A percentile compares a stretch with the other conserved stretches of the same genome.
Conservation (phyloP, 2,888 invertebrate species). For the Netelia fuscicornis region DNA sequence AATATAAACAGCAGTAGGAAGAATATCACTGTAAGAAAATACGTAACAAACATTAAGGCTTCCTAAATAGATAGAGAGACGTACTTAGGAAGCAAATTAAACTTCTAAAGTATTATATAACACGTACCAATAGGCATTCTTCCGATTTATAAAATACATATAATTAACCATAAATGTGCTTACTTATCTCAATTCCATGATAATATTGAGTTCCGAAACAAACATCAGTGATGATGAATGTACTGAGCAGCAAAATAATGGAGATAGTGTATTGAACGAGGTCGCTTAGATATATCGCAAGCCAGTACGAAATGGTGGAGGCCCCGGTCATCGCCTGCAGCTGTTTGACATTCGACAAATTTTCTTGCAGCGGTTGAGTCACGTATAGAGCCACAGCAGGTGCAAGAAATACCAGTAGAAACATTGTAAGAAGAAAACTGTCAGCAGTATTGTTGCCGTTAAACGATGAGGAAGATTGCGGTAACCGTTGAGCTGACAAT, state of each 20-base stretch:
- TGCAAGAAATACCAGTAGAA: conserved; percentile 75
- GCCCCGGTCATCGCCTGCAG: conserved; percentile 90
- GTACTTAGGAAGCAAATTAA: conserved; percentile 15
- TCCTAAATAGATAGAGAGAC: not conserved
- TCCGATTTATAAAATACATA: conserved; percentile 17
- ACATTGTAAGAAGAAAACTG: conserved; percentile 71
- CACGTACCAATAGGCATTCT: not conserved
- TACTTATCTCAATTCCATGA: conserved; percentile 84
- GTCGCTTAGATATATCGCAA: conserved; percentile 87
- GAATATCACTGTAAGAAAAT: conserved; percentile 83
- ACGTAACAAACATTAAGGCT: no score
- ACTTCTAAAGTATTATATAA: not conserved
- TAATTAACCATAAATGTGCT: conserved; percentile 63
- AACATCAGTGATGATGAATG: conserved; percentile 76
- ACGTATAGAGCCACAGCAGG: conserved; percentile 86
- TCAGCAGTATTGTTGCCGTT: conserved; percentile 28
- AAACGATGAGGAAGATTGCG: conserved; percentile 65
- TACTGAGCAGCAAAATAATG: conserved; percentile 73
- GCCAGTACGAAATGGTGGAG: conserved; percentile 88
- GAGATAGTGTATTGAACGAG: conserved; percentile 77
- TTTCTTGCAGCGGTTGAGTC: conserved; percentile 88
- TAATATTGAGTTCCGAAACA: conserved; percentile 76
- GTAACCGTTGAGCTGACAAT: conserved; percentile 76
- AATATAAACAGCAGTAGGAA: conserved; percentile 90
- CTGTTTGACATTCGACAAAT: conserved; percentile 88